phyloP scores from a whole-genome alignment of 2,888 invertebrate species.

The Tineola bisselliella region DNA sequence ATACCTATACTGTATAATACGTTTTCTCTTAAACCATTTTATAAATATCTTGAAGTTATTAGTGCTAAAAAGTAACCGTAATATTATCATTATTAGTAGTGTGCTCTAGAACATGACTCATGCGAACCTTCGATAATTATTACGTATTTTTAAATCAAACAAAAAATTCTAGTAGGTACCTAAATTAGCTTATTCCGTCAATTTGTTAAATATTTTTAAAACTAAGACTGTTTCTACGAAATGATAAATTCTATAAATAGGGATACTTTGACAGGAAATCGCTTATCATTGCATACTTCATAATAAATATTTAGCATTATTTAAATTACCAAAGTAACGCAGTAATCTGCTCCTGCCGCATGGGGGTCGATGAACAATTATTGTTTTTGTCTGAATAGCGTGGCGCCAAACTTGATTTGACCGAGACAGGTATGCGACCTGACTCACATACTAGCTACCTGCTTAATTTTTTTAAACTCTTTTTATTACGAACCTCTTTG shows the following conservation, averaged over 20 bases:
- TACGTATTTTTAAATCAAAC: too few species aligned
- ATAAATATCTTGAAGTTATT: too few species aligned
- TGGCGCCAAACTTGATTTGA: constrained; percentile 10
- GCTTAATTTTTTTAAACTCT: not conserved
- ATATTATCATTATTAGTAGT: too few species aligned
- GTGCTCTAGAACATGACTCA: too few species aligned
- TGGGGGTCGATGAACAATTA: constrained; percentile 11
- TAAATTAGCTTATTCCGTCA: too few species aligned
- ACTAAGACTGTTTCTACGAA: not conserved
- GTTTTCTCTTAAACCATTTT: too few species aligned
- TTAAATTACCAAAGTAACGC: not conserved
- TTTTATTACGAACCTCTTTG: not conserved
- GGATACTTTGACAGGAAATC: not conserved
- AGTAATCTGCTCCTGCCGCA: not conserved
- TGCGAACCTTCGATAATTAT: too few species aligned
- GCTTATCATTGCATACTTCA: not conserved
- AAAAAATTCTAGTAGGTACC: too few species aligned
- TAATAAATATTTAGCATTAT: not conserved
- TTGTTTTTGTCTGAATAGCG: not conserved
- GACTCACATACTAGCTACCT: constrained; percentile 8
- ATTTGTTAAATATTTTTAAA: too few species aligned
- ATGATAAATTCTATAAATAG: not conserved
- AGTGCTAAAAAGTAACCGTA: too few species aligned
- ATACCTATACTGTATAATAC: too few species aligned
- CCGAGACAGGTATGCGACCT: not conserved